Base-by-base conservation (phyloP, 1,140 invertebrate genomes). In the Bombus confusus region DNA sequence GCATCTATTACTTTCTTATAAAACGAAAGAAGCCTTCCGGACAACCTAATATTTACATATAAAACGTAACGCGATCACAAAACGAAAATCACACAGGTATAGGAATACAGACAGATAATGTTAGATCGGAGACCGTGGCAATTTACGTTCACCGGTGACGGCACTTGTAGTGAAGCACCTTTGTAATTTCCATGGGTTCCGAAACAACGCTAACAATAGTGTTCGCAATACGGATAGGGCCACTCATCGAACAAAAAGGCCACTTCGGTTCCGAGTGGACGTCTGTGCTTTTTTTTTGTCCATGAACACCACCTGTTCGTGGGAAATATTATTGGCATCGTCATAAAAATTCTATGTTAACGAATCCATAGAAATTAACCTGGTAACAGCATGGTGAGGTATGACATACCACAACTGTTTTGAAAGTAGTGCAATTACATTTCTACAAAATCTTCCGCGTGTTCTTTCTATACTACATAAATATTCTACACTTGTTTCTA, bases 231-330 rank as follows among this genome's bases (percentile, higher is more conserved):
- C 79, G 39, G 34, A 82, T 88, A 74, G 69, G 22, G 59, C 41
- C 77, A 62, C 81, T 87, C 43, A 47, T 82, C 43, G 81, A 80
- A 80, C 81, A 81, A 90, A 90, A 71, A 76, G 73, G 31, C 80
- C 84, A 88, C 86, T 89, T 87, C n/a, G 64, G 9, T 78, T 64
- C 57, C 43, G 87, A 86, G 73, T 74, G 77, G 25, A 79, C 79
- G 62, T 72, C 79, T 66, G 66, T 59, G 43, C 31, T 73, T 47
- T 73, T 64, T 77, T 62, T 62, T 57, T 62, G 39, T 62, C 25
- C 52, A 41, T 71, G 52, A 72, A 4, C 84, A 82, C 64, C 87
- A 89, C 88, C 82, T 90, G 89, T 90, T 85, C 79, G 85, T 89
- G 85, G 80, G 80, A 90, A 82, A 82, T 66, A 31, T 75, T 74